Evolutionary conservation across 2,797 vertebrate species (phyloP).

Genomic region (Sebastes oblongus): DNA sequence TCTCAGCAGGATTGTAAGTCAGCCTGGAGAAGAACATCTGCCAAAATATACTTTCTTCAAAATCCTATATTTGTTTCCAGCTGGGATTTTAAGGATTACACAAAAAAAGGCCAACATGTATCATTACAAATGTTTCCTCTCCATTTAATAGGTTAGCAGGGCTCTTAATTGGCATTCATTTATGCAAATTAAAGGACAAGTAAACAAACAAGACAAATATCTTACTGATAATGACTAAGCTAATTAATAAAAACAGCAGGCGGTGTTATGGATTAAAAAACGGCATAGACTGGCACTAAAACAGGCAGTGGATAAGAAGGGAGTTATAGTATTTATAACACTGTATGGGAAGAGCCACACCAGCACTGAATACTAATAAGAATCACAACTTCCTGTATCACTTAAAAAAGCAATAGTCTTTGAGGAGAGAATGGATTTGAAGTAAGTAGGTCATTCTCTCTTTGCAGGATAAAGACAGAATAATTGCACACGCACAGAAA

Average conservation of each 20-base stretch:
- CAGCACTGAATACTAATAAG: not conserved
- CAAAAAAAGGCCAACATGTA: not conserved
- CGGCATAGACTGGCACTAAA: not conserved
- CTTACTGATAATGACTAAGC: not conserved
- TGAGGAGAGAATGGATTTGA: slow-evolving; percentile 11
- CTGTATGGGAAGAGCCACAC: not conserved
- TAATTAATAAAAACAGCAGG: not conserved
- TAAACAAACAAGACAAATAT: not conserved
- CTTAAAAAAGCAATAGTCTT: not conserved
- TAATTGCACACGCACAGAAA: not conserved
- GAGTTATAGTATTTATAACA: not conserved
- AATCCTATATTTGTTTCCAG: not conserved
- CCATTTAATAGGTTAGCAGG: not conserved
- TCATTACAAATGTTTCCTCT: not conserved
- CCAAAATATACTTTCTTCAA: not conserved
- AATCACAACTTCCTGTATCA: not conserved
- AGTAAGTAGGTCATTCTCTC: not conserved
- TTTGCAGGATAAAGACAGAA: not conserved
- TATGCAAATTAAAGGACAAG: not conserved
- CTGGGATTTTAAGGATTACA: not conserved
- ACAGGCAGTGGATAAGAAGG: not conserved
- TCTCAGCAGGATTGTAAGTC: not conserved
- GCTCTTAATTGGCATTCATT: not conserved
- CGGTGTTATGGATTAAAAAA: not conserved
- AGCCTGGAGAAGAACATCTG: not conserved